These are phyloP conservation scores for Solenopsis fugax DNA, from an alignment of 1,140 invertebrate species.

Conservation along the genomic window DNA sequence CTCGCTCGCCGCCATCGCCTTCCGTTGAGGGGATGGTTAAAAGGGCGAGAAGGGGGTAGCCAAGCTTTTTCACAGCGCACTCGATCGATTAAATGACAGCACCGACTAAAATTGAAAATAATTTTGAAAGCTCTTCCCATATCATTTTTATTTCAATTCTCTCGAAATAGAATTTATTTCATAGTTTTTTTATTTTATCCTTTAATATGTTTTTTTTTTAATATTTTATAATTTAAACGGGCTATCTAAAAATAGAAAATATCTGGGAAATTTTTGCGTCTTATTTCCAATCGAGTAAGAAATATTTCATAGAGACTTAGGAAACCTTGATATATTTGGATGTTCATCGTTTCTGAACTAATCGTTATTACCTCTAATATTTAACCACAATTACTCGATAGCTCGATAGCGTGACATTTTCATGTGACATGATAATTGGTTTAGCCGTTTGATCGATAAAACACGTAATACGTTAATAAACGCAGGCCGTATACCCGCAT, in stretches of 20 bases:
- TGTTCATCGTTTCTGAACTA: background rate
- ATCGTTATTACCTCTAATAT: background rate
- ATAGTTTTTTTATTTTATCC: background rate
- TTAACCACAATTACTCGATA: conserved; percentile 10
- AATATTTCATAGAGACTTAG: background rate
- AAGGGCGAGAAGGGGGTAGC: background rate
- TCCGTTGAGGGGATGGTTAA: background rate
- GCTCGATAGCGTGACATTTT: background rate
- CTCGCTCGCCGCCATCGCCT: background rate
- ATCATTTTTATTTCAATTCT: conserved; percentile 1
- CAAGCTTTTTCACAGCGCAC: conserved; percentile 14
- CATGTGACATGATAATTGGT: background rate
- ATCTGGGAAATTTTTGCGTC: background rate
- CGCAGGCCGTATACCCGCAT: background rate
- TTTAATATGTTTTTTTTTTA: background rate
- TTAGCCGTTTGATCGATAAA: conserved; percentile 1
- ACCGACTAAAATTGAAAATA: conserved; percentile 27
- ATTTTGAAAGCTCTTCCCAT: background rate
- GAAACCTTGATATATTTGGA: background rate
- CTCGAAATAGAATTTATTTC: background rate
- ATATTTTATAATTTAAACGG: background rate
- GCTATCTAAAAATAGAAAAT: background rate
- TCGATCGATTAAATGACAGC: conserved; percentile 12
- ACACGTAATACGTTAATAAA: conserved; percentile 7
- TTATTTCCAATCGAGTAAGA: background rate